Base-by-base conservation (phyloP, 2,113 vertebrate species). In the Struthidea cinerea region DNA sequence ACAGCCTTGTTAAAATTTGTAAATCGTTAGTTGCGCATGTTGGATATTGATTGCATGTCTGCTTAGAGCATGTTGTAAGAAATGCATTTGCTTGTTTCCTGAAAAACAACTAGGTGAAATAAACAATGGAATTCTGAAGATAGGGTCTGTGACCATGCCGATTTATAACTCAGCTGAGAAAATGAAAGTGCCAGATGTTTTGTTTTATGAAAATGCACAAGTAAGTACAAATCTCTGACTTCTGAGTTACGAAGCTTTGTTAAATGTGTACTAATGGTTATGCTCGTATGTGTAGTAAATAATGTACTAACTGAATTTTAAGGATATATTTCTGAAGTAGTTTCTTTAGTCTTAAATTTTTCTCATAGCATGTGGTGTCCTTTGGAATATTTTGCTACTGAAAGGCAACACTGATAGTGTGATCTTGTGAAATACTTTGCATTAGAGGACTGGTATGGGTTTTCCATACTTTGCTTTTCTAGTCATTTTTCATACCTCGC, bases 191-290 rank as follows among this genome's bases (percentile, higher is more conserved):
- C 99, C 99, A 37, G 99, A 99, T 55, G 99, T 99, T 64, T 98
- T 99, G 24, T 99, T 99, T 97, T 99, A 99, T 85, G 98, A 99
- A 94, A 99, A 99, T 49, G 53, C 98, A 18, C 99, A 99, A 98
- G 99, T 99, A 96, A 98, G 97, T 95, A 52, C 3, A 8, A 50
- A 50, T 35, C 17, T 80, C 8, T 74, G 55, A 23, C 18, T 68
- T 85, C 21, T 57, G 35, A 53, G 26, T 16, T 33, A 24, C 22
- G 32, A 14, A 65, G 26, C 5, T 37, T 70, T 55, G 32, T 44
- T 86, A 39, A 37, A 74, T n/a, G 16, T 42, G 13, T 85, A 6
- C 4, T 92, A 37, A 44, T 37, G 26, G 26, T 11, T 15, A 13
- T 80, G 50, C 20, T 60, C 5, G 9, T 75, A 24, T 46, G 3